These are phyloP conservation scores for Leptopilina drosophilae DNA, from an alignment of 2,888 invertebrate genomes.

Conservation along the genomic window DNA sequence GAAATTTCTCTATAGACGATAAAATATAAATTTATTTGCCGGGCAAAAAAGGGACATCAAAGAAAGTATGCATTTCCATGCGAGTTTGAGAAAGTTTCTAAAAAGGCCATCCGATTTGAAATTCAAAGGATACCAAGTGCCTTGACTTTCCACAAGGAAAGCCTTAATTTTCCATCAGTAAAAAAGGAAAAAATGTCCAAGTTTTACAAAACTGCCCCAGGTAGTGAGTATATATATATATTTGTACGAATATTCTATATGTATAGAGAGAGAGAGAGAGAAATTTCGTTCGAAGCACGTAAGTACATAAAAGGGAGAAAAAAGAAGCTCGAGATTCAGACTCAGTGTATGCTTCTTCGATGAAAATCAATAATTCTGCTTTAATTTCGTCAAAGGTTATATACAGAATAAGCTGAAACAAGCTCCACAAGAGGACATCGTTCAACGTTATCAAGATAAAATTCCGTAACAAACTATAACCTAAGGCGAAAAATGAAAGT, in stretches of 20 bases:
- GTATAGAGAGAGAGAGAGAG: not conserved
- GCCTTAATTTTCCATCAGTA: slow-evolving; percentile 12
- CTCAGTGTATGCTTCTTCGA: slow-evolving; percentile 34
- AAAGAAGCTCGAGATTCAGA: not conserved
- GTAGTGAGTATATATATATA: not conserved
- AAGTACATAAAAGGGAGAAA: slow-evolving; percentile 22
- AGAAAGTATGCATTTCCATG: slow-evolving; percentile 1
- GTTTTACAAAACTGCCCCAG: slow-evolving; percentile 21
- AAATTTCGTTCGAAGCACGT: slow-evolving; percentile 17
- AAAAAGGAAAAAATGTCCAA: not conserved
- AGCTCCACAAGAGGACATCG: slow-evolving; percentile 25
- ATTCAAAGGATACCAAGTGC: slow-evolving; percentile 9
- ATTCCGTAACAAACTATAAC: slow-evolving; percentile 9
- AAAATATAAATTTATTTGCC: not conserved
- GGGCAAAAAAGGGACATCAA: not conserved
- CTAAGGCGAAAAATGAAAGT: slow-evolving; percentile 8
- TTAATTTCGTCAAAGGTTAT: slow-evolving; percentile 52
- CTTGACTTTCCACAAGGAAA: slow-evolving; percentile 16
- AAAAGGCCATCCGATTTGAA: not conserved
- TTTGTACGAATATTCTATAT: not conserved
- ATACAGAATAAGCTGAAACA: slow-evolving; percentile 19
- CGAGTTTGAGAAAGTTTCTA: not conserved
- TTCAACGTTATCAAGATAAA: slow-evolving; percentile 3
- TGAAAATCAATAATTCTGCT: slow-evolving; percentile 58
- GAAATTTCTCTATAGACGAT: not conserved